These are phyloP conservation scores for Melanotaenia trifasciata DNA, from an alignment of 2,797 vertebrate genomes.

Conservation along the genomic window DNA sequence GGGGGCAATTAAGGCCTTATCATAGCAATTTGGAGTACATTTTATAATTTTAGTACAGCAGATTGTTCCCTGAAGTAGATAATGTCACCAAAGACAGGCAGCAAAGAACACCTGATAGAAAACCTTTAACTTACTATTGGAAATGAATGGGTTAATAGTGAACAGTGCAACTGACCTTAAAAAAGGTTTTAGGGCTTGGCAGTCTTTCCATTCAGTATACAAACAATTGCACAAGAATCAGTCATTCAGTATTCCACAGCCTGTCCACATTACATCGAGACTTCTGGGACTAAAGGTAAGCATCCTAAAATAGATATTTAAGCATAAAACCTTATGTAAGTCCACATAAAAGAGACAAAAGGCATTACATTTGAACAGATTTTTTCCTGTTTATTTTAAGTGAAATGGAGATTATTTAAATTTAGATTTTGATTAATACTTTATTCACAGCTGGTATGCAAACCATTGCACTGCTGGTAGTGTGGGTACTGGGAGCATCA, in stretches of 20 bases:
- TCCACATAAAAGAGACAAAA: background rate
- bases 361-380: background rate
- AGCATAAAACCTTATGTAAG: background rate
- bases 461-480: constrained; percentile 71
- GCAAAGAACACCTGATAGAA: too few relatives aligned
- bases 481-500: constrained; percentile 79
- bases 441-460: constrained; percentile 78
- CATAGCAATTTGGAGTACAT: background rate
- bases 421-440: constrained; percentile 19
- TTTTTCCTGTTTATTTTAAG: background rate
- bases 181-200: constrained; percentile 64
- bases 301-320: background rate
- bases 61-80: background rate
- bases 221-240: constrained; percentile 74
- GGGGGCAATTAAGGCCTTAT: too few relatives aligned
- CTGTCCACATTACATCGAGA: constrained; percentile 53
- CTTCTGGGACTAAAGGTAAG: constrained; percentile 74
- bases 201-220: constrained; percentile 68
- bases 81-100: background rate
- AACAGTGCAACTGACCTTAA: constrained; percentile 55
- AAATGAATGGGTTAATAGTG: constrained; percentile 81
- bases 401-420: background rate
- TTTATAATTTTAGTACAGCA: background rate
- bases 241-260: constrained; percentile 66
- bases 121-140: constrained; percentile 18